These are phyloP conservation scores for Fratercula arctica DNA, from an alignment of 2,797 vertebrate species.

Conservation along the genomic window DNA sequence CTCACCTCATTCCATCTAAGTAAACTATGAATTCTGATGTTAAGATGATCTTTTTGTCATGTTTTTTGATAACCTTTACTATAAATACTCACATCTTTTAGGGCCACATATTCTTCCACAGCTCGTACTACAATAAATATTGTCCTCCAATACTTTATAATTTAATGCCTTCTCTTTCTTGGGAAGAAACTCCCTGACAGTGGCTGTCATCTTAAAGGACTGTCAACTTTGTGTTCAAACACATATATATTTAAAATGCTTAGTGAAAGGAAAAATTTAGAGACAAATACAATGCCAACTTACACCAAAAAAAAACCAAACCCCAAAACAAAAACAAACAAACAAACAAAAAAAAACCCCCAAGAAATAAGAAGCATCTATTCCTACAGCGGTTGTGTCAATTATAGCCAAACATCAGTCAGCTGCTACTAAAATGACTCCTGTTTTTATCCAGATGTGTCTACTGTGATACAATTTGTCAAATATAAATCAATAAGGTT, in stretches of 20 bases:
- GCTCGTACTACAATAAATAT: background rate
- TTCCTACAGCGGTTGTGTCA: background rate
- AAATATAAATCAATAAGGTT: slow-evolving; percentile 14
- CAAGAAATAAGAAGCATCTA: background rate
- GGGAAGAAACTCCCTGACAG: background rate
- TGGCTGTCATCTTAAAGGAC: background rate
- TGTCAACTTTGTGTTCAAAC: background rate
- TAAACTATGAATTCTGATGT: background rate
- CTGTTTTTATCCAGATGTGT: background rate
- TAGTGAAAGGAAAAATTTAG: background rate
- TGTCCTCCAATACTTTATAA: background rate
- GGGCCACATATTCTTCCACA: background rate
- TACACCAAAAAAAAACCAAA: background rate
- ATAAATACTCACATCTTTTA: background rate
- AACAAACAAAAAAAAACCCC: background rate
- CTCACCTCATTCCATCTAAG: background rate
- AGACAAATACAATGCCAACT: background rate
- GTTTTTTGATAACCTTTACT: background rate
- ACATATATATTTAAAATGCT: background rate
- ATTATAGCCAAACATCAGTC: slow-evolving; percentile 9
- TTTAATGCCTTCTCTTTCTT: background rate
- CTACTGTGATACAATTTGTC: background rate
- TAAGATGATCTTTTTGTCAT: background rate
- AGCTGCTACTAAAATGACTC: background rate
- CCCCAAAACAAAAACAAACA: too few relatives aligned